Conservation (phyloP, 2,888 invertebrate genomes). For the Nephrotoma guestfalica region DNA sequence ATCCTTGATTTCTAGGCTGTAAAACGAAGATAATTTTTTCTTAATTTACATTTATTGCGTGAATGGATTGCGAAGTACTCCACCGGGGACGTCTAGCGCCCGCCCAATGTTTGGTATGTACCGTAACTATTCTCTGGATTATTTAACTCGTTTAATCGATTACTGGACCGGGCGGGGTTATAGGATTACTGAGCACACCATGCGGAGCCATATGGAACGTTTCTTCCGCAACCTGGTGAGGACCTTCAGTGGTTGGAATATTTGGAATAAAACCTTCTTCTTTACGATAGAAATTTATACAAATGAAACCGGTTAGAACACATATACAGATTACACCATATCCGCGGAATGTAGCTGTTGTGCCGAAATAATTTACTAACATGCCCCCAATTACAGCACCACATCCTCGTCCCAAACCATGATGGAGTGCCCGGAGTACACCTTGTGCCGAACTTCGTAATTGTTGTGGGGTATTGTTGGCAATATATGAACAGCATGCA, state of each 20-base stretch:
- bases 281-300: conserved; percentile 79
- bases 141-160: conserved; percentile 61
- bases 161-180: conserved; percentile 75
- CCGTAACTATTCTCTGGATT: conserved; percentile 52
- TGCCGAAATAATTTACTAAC: conserved; percentile 61
- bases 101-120: conserved; percentile 54
- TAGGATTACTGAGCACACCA: conserved; percentile 84
- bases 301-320: conserved; percentile 71
- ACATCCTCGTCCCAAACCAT: conserved; percentile 91
- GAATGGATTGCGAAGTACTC: conserved; percentile 35
- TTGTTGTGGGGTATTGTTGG: conserved; percentile 86
- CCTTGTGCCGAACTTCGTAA: conserved; percentile 83
- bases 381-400: conserved; percentile 85
- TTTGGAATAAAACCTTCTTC: conserved; percentile 59
- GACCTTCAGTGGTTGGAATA: conserved; percentile 57
- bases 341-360: conserved; percentile 75
- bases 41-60: conserved; percentile 18
- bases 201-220: conserved; percentile 85
- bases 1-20: not conserved
- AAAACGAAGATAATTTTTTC: not conserved
- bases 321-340: conserved; percentile 72
- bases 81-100: conserved; percentile 48
- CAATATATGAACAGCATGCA: conserved; percentile 95
- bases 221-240: conserved; percentile 50
- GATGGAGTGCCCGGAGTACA: conserved; percentile 87